Percentiles rank a stretch among this genome's conserved stretches.
These are phyloP conservation scores for Euwallacea fornicatus DNA, from an alignment of 1,140 invertebrate species.

Conservation along the genomic window DNA sequence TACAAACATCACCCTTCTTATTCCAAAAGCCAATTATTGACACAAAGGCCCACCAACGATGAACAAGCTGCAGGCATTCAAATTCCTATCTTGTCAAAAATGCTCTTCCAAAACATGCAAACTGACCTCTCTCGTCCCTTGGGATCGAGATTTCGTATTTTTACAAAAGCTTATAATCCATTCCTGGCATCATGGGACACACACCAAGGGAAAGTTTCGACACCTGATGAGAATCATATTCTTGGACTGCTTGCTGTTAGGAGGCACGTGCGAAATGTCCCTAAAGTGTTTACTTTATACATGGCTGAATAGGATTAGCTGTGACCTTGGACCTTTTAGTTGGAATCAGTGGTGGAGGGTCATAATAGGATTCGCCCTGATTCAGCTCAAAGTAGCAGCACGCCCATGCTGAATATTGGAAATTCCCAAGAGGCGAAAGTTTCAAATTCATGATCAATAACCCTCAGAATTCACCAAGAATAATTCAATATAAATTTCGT, in stretches of 20 bases:
- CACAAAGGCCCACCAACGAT: slow-evolving; percentile 1
- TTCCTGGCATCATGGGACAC: neutral
- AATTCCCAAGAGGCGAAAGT: neutral
- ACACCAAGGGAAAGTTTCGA: slow-evolving; percentile 10
- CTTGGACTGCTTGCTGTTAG: neutral
- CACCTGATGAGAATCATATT: slow-evolving; percentile 2
- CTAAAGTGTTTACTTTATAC: neutral
- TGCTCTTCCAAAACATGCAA: neutral
- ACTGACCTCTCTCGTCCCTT: neutral
- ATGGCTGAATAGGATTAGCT: neutral
- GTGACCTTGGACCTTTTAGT: neutral
- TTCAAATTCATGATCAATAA: neutral
- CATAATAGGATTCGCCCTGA: neutral
- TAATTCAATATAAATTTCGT: neutral
- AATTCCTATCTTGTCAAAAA: slow-evolving; percentile 6
- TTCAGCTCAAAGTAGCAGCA: neutral
- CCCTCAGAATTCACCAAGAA: neutral
- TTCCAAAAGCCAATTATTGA: slow-evolving; percentile 3
- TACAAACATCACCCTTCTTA: neutral
- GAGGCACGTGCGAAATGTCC: slow-evolving; percentile 1
- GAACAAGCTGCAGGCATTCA: neutral
- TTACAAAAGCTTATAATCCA: neutral
- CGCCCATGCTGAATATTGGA: neutral
- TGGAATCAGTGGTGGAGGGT: neutral
- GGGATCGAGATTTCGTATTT: neutral